Base-by-base conservation (phyloP, 53 echinoderm and acorn worm genomes). In the Hippasteria phrygiana region DNA sequence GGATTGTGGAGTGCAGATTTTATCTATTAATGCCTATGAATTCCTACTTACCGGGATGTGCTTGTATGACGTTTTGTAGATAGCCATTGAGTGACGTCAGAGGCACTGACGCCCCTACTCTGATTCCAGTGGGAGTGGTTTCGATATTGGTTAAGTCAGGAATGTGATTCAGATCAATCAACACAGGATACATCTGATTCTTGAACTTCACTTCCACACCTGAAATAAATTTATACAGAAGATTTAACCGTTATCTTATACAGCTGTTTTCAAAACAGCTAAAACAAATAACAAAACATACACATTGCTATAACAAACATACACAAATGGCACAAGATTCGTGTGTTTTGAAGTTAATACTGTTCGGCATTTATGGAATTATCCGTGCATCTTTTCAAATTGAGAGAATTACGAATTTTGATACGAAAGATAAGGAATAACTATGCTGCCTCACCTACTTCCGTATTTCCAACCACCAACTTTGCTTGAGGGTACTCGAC, bases 391-490 rank as follows among this genome's bases (percentile, higher is more conserved):
- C 16, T 22, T 17, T 31, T 50, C 33, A 53, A 31, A 50, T 34
- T 53, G 9, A 80, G n/a, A n/a, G n/a, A n/a, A n/a, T n/a, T n/a
- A n/a, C n/a, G n/a, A n/a, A n/a, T n/a, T n/a, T n/a, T n/a, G n/a
- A n/a, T n/a, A n/a, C 47, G 11, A 0, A 47, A 74, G 31, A 28
- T 4, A 33, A 67, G 34, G 32, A 67, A 33, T 67, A 33, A 73
- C 16, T 34, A 29, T 42, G 6, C 13, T 2, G 9, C 69, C 78
- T 91, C 73, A 92, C 97, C 97, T 20, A 97, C 74, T 90, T 95
- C 95, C 18, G 97, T 89, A 72, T 97, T 95, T n/a, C 97, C 97
- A 29, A 88, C 90, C 56, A 95, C 92, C 62, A 97, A 77, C 62
- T 91, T 95, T 32, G 95, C 90, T 24, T 85, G 17, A 42, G 97